phyloP scores from a whole-genome alignment of 1,140 invertebrate genomes.

The Lysiphlebus fabarum region DNA sequence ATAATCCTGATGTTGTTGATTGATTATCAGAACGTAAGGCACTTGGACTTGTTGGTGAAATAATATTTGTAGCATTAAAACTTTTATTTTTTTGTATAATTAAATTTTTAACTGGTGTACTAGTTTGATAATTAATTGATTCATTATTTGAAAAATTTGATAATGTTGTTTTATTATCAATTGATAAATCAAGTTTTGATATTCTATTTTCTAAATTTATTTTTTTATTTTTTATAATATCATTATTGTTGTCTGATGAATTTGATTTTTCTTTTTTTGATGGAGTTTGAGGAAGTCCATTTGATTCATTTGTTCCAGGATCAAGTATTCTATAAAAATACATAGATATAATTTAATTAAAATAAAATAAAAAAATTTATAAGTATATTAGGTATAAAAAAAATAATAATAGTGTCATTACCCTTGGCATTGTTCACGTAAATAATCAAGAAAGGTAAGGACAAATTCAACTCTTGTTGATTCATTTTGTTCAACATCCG shows the following conservation, averaged over 20 bases:
- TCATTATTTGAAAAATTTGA: not conserved
- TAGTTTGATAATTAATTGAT: too few species aligned
- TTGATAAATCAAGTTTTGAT: not conserved
- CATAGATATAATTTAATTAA: too few species aligned
- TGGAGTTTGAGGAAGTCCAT: too few species aligned
- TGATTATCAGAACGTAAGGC: too few species aligned
- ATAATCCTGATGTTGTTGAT: not conserved
- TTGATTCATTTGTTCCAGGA: too few species aligned
- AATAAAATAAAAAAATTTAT: not conserved
- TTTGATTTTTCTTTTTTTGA: too few species aligned
- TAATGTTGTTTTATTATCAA: not conserved
- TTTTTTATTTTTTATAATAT: not conserved
- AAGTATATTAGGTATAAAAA: too few species aligned
- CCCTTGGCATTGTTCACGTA: conserved; percentile 32
- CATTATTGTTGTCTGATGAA: too few species aligned
- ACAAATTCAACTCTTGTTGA: conserved; percentile 29
- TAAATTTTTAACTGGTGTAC: too few species aligned
- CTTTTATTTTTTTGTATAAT: too few species aligned
- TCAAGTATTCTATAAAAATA: too few species aligned
- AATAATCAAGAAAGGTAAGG: conserved; percentile 28
- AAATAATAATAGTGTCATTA: conserved; percentile 20
- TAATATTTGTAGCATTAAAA: not conserved
- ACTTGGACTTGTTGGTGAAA: not conserved
- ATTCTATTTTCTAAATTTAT: not conserved
- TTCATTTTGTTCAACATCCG: conserved; percentile 9